phyloP scores from a whole-genome alignment of 2,888 invertebrate species.

The Lapara coniferarum region DNA sequence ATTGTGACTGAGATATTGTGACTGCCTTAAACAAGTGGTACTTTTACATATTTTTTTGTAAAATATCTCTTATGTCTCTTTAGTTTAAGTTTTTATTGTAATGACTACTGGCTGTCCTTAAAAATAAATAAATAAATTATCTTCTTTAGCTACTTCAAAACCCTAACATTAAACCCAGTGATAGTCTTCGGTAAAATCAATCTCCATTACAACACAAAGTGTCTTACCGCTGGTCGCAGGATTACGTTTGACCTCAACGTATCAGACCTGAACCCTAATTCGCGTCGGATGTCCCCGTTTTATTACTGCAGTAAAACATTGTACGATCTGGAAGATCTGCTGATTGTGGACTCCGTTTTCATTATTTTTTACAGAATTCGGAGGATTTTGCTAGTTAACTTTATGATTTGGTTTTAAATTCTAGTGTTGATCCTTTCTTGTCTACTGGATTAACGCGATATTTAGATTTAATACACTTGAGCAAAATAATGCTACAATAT shows the following conservation, averaged over 20 bases:
- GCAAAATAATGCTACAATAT: no score
- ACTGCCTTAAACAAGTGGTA: no score
- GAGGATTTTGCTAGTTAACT: neutral
- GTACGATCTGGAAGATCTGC: slow-evolving; percentile 18
- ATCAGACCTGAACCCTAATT: slow-evolving; percentile 25
- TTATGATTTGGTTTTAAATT: neutral
- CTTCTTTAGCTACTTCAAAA: neutral
- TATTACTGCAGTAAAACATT: slow-evolving; percentile 28
- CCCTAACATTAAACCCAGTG: neutral
- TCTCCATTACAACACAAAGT: slow-evolving; percentile 4
- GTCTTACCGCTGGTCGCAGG: slow-evolving; percentile 1
- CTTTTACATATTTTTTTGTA: no score
- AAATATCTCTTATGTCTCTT: no score
- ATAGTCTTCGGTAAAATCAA: neutral
- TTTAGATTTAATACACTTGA: no score
- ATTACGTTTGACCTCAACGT: slow-evolving; percentile 21
- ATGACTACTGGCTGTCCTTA: no score
- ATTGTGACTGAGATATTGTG: no score
- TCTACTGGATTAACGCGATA: neutral
- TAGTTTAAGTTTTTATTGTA: no score
- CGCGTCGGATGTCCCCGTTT: slow-evolving; percentile 25
- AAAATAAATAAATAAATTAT: no score
- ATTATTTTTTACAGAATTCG: neutral
- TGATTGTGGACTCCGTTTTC: slow-evolving; percentile 20
- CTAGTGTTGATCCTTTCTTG: neutral